Percentiles rank a stretch among this genome's conserved stretches.
Conservation (phyloP, 2,888 invertebrate species). For the Troides oblongomaculatus region DNA sequence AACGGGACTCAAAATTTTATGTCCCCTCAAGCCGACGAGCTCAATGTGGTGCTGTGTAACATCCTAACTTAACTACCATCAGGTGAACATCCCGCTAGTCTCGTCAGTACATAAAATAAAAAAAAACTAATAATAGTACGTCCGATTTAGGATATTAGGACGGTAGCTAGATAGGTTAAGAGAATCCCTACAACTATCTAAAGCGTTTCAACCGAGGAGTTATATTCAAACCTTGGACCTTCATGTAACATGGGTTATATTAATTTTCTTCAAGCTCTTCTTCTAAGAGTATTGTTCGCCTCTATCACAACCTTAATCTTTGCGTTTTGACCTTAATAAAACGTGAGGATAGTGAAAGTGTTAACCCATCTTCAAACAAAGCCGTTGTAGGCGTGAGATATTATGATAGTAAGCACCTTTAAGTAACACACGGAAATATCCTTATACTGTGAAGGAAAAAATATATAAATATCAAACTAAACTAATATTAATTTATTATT, state of each 20-base stretch:
- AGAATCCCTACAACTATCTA: background rate
- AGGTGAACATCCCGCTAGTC: too few relatives aligned
- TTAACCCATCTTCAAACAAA: conserved; percentile 19
- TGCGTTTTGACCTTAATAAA: conserved; percentile 16
- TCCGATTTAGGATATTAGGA: too few relatives aligned
- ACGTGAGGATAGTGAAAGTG: conserved; percentile 9
- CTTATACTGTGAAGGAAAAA: background rate
- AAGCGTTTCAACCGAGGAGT: background rate
- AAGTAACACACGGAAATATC: background rate
- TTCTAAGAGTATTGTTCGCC: background rate
- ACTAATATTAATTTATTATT: too few relatives aligned
- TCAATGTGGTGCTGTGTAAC: too few relatives aligned
- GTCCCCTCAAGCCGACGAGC: too few relatives aligned
- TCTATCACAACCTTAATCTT: background rate
- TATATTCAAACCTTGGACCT: background rate
- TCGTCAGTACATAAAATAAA: too few relatives aligned
- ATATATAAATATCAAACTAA: background rate
- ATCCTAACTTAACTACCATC: too few relatives aligned
- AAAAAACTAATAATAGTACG: too few relatives aligned
- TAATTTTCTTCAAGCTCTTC: background rate
- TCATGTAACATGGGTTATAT: background rate
- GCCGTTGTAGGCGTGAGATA: conserved; percentile 19
- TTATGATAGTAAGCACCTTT: conserved; percentile 14
- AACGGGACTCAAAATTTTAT: too few relatives aligned
- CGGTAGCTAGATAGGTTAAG: too few relatives aligned